A percentile compares a stretch with the other conserved stretches of the same genome.
These are phyloP conservation scores for Bedellia somnulentella DNA, from an alignment of 2,888 invertebrate genomes.

Conservation along the genomic window DNA sequence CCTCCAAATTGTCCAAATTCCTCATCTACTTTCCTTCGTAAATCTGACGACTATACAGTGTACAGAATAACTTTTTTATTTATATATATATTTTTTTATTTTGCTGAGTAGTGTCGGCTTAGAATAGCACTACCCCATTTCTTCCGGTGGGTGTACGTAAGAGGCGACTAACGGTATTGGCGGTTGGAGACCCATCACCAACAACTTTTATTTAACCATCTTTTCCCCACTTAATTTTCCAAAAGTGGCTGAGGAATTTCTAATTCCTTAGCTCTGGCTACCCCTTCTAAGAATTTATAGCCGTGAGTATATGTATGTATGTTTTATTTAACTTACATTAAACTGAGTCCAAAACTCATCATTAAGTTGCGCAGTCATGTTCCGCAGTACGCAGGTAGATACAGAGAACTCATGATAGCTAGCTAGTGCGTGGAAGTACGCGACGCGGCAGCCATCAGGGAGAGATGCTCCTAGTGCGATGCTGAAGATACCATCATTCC, in stretches of 20 bases:
- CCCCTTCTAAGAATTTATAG: not conserved
- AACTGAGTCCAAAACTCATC: constrained; percentile 20
- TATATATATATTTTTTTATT: too few relatives aligned
- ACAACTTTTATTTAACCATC: too few relatives aligned
- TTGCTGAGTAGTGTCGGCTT: too few relatives aligned
- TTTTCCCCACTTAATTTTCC: too few relatives aligned
- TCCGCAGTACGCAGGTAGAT: constrained; percentile 61
- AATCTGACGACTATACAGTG: too few relatives aligned
- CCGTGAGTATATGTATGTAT: not conserved
- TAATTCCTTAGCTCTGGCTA: not conserved
- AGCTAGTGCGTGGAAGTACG: constrained; percentile 79
- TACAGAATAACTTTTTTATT: too few relatives aligned
- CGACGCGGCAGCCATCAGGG: constrained; percentile 57
- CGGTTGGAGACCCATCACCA: not conserved
- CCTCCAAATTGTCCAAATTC: too few relatives aligned
- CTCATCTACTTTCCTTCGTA: too few relatives aligned
- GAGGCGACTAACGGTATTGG: too few relatives aligned
- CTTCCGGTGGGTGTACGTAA: too few relatives aligned
- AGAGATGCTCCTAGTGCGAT: constrained; percentile 59
- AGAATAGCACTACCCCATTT: too few relatives aligned
- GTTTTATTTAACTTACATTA: constrained; percentile 1
- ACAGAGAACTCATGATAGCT: constrained; percentile 72
- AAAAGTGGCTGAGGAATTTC: too few relatives aligned
- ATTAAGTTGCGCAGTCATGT: constrained; percentile 33
- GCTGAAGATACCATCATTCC: constrained; percentile 82